Evolutionary conservation across 2,888 invertebrate species (phyloP).

Genomic region (Xestia rhomboidea): DNA sequence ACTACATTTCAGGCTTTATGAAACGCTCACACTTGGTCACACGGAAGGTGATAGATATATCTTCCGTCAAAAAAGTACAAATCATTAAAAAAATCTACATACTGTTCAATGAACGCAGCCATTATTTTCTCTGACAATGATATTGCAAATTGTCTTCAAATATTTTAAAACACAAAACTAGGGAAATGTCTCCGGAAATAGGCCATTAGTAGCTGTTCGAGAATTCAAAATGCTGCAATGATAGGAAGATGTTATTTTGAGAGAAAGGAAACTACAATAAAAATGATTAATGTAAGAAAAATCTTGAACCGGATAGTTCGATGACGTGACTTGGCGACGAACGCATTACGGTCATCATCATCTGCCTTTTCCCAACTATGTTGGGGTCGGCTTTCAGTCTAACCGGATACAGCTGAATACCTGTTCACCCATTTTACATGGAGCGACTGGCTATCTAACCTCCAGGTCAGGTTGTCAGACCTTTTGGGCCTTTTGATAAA

Average conservation of each 20-base stretch:
- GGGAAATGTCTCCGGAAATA: slow-evolving; percentile 36
- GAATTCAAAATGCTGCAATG: slow-evolving; percentile 20
- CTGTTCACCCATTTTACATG: too few species aligned
- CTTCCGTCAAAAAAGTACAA: background rate
- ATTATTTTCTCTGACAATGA: background rate
- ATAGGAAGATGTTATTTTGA: background rate
- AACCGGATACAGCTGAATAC: too few species aligned
- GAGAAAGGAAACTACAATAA: background rate
- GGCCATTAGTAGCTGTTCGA: slow-evolving; percentile 29
- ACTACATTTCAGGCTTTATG: background rate
- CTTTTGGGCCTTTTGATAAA: too few species aligned
- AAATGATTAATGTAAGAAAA: background rate
- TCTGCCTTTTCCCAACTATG: too few species aligned
- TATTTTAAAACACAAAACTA: slow-evolving; percentile 32
- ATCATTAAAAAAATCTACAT: background rate
- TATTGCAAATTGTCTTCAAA: slow-evolving; percentile 9
- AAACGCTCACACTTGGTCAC: background rate
- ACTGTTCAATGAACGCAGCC: background rate
- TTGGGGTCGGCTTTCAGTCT: too few species aligned
- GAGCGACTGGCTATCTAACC: too few species aligned
- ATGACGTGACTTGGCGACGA: background rate
- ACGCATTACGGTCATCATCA: background rate
- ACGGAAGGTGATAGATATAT: background rate
- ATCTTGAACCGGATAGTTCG: background rate
- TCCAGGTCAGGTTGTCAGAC: too few species aligned